These are phyloP conservation scores for Cichladusa arquata DNA, from an alignment of 2,113 vertebrate genomes.

Conservation along the genomic window DNA sequence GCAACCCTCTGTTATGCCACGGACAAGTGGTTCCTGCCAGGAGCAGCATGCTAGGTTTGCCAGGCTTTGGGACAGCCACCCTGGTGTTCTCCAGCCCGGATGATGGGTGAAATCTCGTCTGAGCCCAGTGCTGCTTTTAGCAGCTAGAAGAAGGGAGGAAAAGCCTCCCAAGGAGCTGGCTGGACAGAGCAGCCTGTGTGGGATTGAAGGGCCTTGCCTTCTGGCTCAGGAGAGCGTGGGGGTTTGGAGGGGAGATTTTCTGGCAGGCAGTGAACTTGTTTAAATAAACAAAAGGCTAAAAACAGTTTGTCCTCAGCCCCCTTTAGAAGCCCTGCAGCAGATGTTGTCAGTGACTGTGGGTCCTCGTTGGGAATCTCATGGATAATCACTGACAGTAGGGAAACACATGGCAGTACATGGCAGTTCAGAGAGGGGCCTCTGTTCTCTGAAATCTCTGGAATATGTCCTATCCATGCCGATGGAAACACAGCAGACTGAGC, in stretches of 20 bases:
- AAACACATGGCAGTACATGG: background rate
- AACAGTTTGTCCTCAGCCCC: background rate
- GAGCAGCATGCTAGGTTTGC: background rate
- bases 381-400: background rate
- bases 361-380: conserved; percentile 17
- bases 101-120: background rate
- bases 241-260: background rate
- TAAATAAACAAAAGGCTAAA: conserved; percentile 36
- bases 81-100: background rate
- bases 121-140: background rate
- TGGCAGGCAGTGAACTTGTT: background rate
- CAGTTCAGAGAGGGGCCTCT: background rate
- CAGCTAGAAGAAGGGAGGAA: background rate
- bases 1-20: background rate
- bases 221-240: background rate
- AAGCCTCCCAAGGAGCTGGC: background rate
- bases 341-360: conserved; percentile 6
- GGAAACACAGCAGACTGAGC: background rate
- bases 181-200: background rate
- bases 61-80: background rate
- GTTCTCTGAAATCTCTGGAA: background rate
- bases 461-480: background rate
- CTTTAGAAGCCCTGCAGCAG: background rate
- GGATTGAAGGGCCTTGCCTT: background rate
- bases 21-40: background rate